These are phyloP conservation scores for Dendronephthya gigantea DNA, from an alignment of 64 coral and sea anemone genomes.

Conservation along the genomic window DNA sequence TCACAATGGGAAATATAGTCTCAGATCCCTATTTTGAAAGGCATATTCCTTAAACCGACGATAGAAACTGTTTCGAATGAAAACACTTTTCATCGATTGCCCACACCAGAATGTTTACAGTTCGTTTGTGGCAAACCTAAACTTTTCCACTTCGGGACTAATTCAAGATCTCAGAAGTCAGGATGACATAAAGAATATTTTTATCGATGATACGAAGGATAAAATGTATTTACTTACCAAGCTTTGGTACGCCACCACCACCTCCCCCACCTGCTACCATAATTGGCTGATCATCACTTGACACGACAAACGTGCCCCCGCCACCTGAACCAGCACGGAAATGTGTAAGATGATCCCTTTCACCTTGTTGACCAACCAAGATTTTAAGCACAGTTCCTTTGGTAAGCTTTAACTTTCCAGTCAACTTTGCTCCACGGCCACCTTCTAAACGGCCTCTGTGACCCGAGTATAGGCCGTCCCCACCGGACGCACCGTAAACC, in stretches of 20 bases:
- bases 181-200: background rate
- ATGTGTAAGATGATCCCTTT: conserved; percentile 44
- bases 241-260: conserved; percentile 43
- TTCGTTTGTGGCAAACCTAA: too few species aligned
- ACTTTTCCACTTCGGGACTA: too few species aligned
- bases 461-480: conserved; percentile 61
- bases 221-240: background rate
- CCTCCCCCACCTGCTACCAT: conserved; percentile 42
- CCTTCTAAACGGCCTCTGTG: conserved; percentile 35
- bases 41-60: too few species aligned
- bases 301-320: conserved; percentile 82
- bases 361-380: conserved; percentile 71
- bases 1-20: too few species aligned
- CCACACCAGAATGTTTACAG: too few species aligned
- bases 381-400: conserved; percentile 65
- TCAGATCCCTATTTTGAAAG: too few species aligned
- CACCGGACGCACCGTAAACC: conserved; percentile 73
- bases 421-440: conserved; percentile 61
- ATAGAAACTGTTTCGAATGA: too few species aligned
- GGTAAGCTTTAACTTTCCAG: conserved; percentile 56
- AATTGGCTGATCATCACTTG: conserved; percentile 52
- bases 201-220: background rate
- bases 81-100: too few species aligned
- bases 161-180: too few species aligned
- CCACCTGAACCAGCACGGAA: conserved; percentile 86